Conservation (phyloP, 2,888 invertebrate species). For the Cremastinae sp. region DNA sequence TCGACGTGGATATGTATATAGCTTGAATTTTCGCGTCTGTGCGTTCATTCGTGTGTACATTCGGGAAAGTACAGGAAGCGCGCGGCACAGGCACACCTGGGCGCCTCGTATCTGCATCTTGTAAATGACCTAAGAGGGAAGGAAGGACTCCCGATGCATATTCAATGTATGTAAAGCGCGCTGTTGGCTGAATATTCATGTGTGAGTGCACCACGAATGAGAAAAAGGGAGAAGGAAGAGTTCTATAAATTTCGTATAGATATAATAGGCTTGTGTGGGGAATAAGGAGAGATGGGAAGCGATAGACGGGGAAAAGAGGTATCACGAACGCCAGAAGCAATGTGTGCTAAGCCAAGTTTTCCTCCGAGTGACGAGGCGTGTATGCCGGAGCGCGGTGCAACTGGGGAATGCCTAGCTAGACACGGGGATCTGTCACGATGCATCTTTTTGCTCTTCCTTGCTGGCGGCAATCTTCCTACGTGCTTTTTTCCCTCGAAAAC, state of each 20-base stretch:
- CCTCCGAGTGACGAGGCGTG: constrained; percentile 48
- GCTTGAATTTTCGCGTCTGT: too few species aligned
- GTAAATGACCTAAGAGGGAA: constrained; percentile 79
- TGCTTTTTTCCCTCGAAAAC: constrained; percentile 1
- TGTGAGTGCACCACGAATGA: constrained; percentile 74
- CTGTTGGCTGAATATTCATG: constrained; percentile 77
- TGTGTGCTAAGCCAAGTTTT: constrained; percentile 73
- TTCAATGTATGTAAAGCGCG: constrained; percentile 78
- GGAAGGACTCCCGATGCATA: constrained; percentile 78
- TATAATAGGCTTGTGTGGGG: background rate
- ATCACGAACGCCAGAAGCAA: constrained; percentile 65
- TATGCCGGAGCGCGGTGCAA: constrained; percentile 36
- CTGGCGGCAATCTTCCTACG: constrained; percentile 3
- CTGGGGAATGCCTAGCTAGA: constrained; percentile 51
- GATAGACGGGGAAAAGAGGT: constrained; percentile 31
- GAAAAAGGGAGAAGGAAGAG: constrained; percentile 25
- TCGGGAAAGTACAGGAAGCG: constrained; percentile 41
- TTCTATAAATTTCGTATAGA: constrained; percentile 13
- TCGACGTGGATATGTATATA: background rate
- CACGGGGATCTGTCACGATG: constrained; percentile 60
- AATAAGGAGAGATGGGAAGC: constrained; percentile 1
- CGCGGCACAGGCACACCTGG: constrained; percentile 48
- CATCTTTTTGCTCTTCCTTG: constrained; percentile 53
- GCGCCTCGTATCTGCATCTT: constrained; percentile 77
- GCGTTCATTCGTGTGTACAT: constrained; percentile 8